A percentile compares a stretch with the other conserved stretches of the same genome.
These are phyloP conservation scores for Agelas oroides DNA, from an alignment of 37 sponge, comb jelly and placozoan genomes.

Conservation along the genomic window DNA sequence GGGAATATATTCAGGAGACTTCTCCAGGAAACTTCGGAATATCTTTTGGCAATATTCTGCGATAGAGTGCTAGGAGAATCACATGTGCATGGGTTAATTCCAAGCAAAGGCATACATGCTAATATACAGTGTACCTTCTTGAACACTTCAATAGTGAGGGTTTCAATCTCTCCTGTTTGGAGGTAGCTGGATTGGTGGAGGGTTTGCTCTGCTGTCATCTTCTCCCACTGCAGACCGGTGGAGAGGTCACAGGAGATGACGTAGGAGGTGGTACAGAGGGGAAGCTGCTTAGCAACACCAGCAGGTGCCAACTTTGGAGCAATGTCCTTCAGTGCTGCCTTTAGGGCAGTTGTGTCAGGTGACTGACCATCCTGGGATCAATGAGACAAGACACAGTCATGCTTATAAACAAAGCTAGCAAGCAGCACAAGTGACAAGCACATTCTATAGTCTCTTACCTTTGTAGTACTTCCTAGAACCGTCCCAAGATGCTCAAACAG, in stretches of 20 bases:
- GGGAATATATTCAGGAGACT: neutral
- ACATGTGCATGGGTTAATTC: neutral
- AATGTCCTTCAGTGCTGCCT: no score
- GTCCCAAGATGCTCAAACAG: neutral
- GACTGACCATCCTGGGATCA: no score
- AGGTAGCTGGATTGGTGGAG: neutral
- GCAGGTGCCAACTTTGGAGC: no score
- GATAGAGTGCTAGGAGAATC: neutral
- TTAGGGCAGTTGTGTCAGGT: no score
- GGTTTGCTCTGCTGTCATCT: neutral
- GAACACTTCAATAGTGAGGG: neutral
- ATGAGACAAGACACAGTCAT: no score
- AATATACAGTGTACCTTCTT: neutral
- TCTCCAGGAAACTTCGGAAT: neutral
- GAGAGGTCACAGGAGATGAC: neutral
- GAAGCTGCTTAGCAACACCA: no score
- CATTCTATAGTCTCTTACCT: neutral
- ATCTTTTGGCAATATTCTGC: conserved; percentile 2
- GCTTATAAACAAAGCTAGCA: no score
- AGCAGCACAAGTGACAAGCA: neutral
- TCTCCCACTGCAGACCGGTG: neutral
- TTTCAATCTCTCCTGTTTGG: neutral
- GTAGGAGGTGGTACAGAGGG: no score
- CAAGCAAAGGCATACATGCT: neutral
- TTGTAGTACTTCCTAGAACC: neutral